A percentile compares a stretch with the other conserved stretches of the same genome.
phyloP scores from a whole-genome alignment of 1,140 invertebrate species.

The Drosophila repletoides region DNA sequence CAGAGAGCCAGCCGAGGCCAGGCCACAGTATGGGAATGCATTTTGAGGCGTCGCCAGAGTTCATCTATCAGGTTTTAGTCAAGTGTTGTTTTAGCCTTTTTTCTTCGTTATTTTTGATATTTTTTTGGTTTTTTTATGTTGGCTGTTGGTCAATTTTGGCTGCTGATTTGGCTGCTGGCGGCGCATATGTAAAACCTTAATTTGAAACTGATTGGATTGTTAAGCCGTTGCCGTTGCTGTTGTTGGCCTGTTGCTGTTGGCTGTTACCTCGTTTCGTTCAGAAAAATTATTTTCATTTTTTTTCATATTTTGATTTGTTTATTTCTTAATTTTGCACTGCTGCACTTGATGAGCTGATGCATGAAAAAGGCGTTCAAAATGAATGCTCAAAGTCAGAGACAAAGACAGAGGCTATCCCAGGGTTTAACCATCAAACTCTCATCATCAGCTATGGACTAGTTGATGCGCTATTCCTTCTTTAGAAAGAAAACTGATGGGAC shows the following conservation, averaged over 20 bases:
- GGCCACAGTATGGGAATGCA: conserved; percentile 55
- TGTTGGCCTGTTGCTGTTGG: conserved; percentile 50
- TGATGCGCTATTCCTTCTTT: too few species aligned
- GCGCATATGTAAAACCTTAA: conserved; percentile 75
- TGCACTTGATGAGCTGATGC: conserved; percentile 4
- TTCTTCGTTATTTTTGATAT: conserved; percentile 2
- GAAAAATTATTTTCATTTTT: conserved; percentile 10
- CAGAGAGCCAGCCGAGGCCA: conserved; percentile 23
- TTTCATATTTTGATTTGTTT: conserved; percentile 24
- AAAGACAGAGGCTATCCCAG: too few species aligned
- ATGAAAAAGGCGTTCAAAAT: too few species aligned
- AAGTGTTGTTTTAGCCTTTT: conserved; percentile 11
- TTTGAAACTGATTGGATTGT: conserved; percentile 78
- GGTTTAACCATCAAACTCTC: too few species aligned
- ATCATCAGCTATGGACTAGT: too few species aligned
- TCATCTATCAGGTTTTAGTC: conserved; percentile 59
- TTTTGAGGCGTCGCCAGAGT: conserved; percentile 61
- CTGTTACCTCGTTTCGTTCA: conserved; percentile 30
- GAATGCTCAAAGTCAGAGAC: too few species aligned
- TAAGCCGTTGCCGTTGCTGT: conserved; percentile 46
- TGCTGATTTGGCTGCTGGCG: conserved; percentile 40
- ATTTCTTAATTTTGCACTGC: conserved; percentile 61
- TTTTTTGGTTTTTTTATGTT: conserved; percentile 41
- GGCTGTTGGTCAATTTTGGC: conserved; percentile 67
- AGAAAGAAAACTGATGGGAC: too few species aligned